Conservation (phyloP, 2,888 invertebrate species). For the Nemotelus pantherinus region DNA sequence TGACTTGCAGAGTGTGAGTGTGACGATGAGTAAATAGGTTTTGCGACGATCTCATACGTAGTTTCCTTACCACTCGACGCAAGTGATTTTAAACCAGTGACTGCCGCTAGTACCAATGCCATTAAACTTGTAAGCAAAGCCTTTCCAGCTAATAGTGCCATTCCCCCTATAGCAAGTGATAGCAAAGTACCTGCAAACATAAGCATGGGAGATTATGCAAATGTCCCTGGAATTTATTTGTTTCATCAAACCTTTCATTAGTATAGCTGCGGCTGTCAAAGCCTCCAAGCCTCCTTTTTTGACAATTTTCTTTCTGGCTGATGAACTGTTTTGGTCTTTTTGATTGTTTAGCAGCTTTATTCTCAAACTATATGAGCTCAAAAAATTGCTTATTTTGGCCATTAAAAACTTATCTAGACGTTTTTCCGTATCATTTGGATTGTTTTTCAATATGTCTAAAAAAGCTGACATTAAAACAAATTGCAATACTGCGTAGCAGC, state of each 20-base stretch:
- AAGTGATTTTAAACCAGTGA: constrained; percentile 79
- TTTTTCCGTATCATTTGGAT: constrained; percentile 80
- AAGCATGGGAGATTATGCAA: background rate
- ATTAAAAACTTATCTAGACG: constrained; percentile 79
- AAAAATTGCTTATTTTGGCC: constrained; percentile 75
- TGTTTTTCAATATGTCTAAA: constrained; percentile 75
- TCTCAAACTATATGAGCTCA: constrained; percentile 78
- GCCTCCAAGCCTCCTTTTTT: constrained; percentile 68
- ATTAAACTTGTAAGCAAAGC: constrained; percentile 84
- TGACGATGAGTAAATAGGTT: constrained; percentile 78
- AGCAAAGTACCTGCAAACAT: constrained; percentile 72
- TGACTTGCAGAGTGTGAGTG: constrained; percentile 71
- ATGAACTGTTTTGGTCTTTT: constrained; percentile 69
- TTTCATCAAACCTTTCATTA: constrained; percentile 69
- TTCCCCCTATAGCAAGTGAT: constrained; percentile 77
- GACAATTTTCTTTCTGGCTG: constrained; percentile 69
- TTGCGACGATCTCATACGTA: constrained; percentile 85
- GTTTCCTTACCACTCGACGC: constrained; percentile 76
- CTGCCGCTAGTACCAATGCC: constrained; percentile 80
- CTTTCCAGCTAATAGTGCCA: constrained; percentile 83
- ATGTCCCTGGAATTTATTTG: background rate
- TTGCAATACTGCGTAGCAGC: background rate
- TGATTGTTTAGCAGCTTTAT: constrained; percentile 75
- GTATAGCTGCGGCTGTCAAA: constrained; percentile 69
- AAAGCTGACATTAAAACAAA: background rate